Base-by-base conservation (phyloP, 2,888 invertebrate species). In the Epinotia demarniana region DNA sequence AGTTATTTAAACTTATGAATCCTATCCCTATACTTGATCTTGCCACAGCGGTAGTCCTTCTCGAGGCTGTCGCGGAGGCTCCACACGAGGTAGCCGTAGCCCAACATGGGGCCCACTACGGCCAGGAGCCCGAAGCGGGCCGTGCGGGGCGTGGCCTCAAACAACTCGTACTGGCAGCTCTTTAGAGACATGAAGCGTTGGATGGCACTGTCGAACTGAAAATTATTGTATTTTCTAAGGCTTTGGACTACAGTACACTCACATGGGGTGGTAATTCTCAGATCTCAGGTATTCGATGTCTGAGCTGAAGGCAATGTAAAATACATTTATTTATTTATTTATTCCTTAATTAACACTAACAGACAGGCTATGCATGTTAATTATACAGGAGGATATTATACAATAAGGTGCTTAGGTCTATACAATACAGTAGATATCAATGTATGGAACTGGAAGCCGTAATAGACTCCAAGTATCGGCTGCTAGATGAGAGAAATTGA, bases 131-230 rank as follows among this genome's bases (percentile, higher is more conserved):
- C 95, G 19, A 87, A 82, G 2, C 89, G 80, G 6, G 94, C 89
- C 0, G 95, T 92, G 77, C 89, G 95, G 0, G 93, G 84, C 13
- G 94, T 96, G 2, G 96, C 95, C 80, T 94, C 95, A 85, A 97
- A 97, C 81, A 95, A 91, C 0, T 96, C 95, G 77, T 90, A 93
- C 55, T 95, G 90, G 11, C 93, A 94, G 0, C 91, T 92, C 84
- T 95, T 95, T 95, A 97, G 95, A 0, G 98, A 95, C 80, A 95
- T 89, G 84, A 95, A 97, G 27, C 97, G 95, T 82, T 97, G 96
- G 0, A 97, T 80, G 8, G 96, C 96, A 16, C 95, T 90, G 90
- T 98, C 98, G 88, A 98, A 97, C 98, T 98, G 91, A n/a, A 64
- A 53, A 39, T 39, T 8, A 9, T 9, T 39, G 39, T 9, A 39